A percentile compares a stretch with the other conserved stretches of the same genome.
Evolutionary conservation across 2,888 invertebrate genomes (phyloP).

Genomic region (Malachius bipustulatus): DNA sequence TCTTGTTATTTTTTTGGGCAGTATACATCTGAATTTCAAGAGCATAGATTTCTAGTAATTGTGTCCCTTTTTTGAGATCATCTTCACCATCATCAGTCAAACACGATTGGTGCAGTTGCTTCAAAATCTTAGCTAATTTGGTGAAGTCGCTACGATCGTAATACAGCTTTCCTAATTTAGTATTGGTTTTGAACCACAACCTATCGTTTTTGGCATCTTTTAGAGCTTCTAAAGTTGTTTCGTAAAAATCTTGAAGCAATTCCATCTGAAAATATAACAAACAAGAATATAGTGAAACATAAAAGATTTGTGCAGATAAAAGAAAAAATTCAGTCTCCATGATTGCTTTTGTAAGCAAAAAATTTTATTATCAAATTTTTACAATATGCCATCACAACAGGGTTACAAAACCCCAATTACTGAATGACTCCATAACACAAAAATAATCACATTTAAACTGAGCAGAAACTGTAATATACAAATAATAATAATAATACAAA

Average conservation of each 20-base stretch:
- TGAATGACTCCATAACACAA: no score
- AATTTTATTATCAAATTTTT: no score
- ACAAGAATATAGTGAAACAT: no score
- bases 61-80: constrained; percentile 95
- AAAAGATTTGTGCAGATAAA: no score
- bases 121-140: constrained; percentile 90
- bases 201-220: constrained; percentile 99
- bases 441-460: no score
- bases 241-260: constrained; percentile 94
- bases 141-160: constrained; percentile 92
- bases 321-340: no score
- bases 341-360: no score
- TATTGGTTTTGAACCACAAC: constrained; percentile 99
- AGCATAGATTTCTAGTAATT: constrained; percentile 95
- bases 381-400: no score
- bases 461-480: no score
- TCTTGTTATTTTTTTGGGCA: constrained; percentile 98
- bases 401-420: no score
- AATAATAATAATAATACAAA: no score
- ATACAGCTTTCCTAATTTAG: constrained; percentile 95
- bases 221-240: constrained; percentile 85
- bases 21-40: constrained; percentile 99
- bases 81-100: constrained; percentile 98
- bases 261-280: constrained; percentile 88
- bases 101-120: constrained; percentile 94